Evolutionary conservation across 2,113 vertebrate species (phyloP).

Genomic region (Brachionichthys hirsutus): DNA sequence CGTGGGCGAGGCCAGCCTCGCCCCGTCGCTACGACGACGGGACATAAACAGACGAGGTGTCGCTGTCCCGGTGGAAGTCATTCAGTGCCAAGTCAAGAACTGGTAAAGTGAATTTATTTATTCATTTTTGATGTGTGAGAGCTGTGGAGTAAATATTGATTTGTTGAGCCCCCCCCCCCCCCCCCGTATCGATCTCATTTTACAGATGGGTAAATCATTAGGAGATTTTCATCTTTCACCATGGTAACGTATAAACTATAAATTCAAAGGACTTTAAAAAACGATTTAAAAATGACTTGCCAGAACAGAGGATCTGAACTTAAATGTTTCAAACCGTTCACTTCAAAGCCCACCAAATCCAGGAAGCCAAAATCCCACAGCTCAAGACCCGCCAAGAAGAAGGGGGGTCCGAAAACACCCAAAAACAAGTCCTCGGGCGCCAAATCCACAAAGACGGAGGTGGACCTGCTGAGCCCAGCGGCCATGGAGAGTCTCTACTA

Average conservation of each 20-base stretch:
- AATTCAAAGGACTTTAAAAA: background rate
- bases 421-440: conserved; percentile 50
- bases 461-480: conserved; percentile 79
- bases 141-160: background rate
- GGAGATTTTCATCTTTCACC: background rate
- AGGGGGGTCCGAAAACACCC: conserved; percentile 40
- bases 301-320: background rate
- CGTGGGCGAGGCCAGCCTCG: conserved; percentile 1
- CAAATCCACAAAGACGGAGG: conserved; percentile 57
- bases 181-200: background rate
- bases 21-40: conserved; percentile 51
- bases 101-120: conserved; percentile 46
- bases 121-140: background rate
- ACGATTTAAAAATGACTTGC: background rate
- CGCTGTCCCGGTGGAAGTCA: conserved; percentile 14
- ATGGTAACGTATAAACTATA: conserved; percentile 36
- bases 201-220: conserved; percentile 24
- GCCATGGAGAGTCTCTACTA: conserved; percentile 88
- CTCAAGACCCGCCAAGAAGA: conserved; percentile 58
- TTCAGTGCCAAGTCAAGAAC: conserved; percentile 38
- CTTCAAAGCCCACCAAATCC: conserved; percentile 73
- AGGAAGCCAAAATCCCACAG: conserved; percentile 70
- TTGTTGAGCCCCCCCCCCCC: no score
- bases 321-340: background rate
- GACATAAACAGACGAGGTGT: conserved; percentile 49